Conservation (phyloP, 2,113 vertebrate species). For the Crotalus horridus region DNA sequence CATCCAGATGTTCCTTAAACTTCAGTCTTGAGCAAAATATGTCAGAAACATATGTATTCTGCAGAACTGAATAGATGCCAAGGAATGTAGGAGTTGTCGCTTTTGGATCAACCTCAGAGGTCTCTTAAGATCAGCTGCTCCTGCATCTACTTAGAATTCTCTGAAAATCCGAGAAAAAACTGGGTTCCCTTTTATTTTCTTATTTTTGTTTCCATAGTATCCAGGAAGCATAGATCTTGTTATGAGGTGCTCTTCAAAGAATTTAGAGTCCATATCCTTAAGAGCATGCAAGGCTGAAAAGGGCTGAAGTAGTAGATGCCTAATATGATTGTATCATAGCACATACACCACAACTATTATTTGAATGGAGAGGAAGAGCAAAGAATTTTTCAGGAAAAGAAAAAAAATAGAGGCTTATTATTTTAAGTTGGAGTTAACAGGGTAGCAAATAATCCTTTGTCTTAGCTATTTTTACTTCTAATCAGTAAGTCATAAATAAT, state of each 20-base stretch:
- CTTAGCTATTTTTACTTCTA: background rate
- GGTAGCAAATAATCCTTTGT: background rate
- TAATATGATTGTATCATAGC: background rate
- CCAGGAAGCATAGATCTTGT: background rate
- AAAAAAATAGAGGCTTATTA: background rate
- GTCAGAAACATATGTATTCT: background rate
- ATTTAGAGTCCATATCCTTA: background rate
- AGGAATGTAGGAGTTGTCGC: background rate
- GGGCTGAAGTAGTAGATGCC: background rate
- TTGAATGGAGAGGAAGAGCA: background rate
- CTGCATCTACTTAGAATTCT: background rate
- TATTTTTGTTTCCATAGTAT: background rate
- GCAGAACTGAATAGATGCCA: background rate
- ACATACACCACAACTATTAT: background rate
- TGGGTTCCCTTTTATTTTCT: background rate
- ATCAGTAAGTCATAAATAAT: background rate
- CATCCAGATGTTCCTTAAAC: background rate
- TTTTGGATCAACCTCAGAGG: background rate
- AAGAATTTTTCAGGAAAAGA: background rate
- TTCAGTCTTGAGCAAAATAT: conserved; percentile 1
- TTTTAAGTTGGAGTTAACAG: background rate
- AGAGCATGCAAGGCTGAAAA: background rate
- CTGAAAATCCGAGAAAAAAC: background rate
- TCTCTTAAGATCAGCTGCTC: background rate
- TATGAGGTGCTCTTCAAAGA: background rate